Conservation (phyloP, 2,888 invertebrate genomes). For the Eurytoma californica region DNA sequence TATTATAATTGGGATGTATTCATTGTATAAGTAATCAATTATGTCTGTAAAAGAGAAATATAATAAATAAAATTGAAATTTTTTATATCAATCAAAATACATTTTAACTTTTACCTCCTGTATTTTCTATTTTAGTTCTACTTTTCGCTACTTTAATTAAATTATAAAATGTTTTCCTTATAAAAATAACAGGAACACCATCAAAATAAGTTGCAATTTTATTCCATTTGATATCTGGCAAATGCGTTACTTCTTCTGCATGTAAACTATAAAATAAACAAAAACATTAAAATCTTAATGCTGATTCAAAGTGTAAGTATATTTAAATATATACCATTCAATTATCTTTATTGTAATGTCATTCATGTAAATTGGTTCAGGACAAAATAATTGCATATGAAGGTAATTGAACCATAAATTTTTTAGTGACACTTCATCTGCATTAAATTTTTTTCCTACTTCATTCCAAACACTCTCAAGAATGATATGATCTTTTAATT, state of each 20-base stretch:
- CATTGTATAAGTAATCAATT: conserved; percentile 28
- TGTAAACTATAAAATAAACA: conserved; percentile 61
- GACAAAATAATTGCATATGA: conserved; percentile 68
- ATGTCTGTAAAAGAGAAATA: conserved; percentile 9
- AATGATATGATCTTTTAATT: conserved; percentile 57
- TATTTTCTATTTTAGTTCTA: conserved; percentile 24
- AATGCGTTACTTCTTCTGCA: conserved; percentile 58
- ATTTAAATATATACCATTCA: conserved; percentile 64
- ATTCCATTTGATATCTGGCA: conserved; percentile 64
- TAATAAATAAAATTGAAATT: conserved; percentile 7
- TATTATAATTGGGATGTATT: conserved; percentile 19
- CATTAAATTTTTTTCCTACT: conserved; percentile 61
- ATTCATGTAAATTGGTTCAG: conserved; percentile 63
- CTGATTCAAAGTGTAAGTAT: neutral
- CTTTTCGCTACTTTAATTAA: conserved; percentile 50
- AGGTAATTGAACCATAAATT: conserved; percentile 65
- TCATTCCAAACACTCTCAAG: conserved; percentile 66
- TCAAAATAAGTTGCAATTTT: conserved; percentile 63
- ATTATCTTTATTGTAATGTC: conserved; percentile 68
- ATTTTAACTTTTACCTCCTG: conserved; percentile 51
- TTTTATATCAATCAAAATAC: neutral
- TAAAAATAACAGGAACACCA: conserved; percentile 63
- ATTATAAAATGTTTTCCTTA: conserved; percentile 58
- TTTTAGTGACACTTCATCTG: conserved; percentile 58
- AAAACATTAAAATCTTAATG: neutral